A percentile compares a stretch with the other conserved stretches of the same genome.
Evolutionary conservation across 1,140 invertebrate species (phyloP).

Genomic region (Pseudomyrmex cubaensis): DNA sequence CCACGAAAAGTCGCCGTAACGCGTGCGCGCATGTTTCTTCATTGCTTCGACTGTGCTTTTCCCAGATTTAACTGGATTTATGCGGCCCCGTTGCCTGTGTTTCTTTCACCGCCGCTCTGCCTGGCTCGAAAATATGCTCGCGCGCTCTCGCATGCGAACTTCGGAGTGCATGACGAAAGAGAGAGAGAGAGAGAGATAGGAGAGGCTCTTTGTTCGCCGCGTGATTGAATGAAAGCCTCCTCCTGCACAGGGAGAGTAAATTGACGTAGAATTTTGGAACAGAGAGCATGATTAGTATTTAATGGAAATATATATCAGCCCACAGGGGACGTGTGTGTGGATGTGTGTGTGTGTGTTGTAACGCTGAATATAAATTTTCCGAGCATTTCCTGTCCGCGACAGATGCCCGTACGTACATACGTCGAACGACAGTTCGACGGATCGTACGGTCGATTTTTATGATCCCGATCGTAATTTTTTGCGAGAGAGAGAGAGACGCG

Average conservation of each 20-base stretch:
- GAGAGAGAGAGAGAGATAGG: no score
- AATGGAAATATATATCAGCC: constrained; percentile 37
- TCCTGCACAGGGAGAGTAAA: constrained; percentile 9
- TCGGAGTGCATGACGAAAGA: not conserved
- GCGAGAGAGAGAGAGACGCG: no score
- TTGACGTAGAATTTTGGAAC: constrained; percentile 33
- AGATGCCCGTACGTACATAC: no score
- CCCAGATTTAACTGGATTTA: constrained; percentile 55
- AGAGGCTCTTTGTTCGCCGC: constrained; percentile 17
- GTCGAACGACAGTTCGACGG: no score
- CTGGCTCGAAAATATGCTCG: constrained; percentile 19
- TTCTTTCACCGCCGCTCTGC: constrained; percentile 19
- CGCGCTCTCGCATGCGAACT: constrained; percentile 5
- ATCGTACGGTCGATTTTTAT: no score
- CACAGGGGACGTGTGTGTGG: not conserved
- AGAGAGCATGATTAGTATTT: constrained; percentile 16
- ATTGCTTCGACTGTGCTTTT: constrained; percentile 48
- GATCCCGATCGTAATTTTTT: no score
- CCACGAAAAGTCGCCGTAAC: constrained; percentile 43
- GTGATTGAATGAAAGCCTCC: constrained; percentile 22
- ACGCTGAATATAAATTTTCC: constrained; percentile 15
- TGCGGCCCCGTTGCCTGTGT: constrained; percentile 30
- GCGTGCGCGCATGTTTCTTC: constrained; percentile 50
- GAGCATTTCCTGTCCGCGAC: not conserved
- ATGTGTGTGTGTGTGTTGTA: not conserved